Evolutionary conservation across 2,797 vertebrate species (phyloP), one percentile per base, ranked within the genome.

Genomic region (Acanthis flammea): DNA sequence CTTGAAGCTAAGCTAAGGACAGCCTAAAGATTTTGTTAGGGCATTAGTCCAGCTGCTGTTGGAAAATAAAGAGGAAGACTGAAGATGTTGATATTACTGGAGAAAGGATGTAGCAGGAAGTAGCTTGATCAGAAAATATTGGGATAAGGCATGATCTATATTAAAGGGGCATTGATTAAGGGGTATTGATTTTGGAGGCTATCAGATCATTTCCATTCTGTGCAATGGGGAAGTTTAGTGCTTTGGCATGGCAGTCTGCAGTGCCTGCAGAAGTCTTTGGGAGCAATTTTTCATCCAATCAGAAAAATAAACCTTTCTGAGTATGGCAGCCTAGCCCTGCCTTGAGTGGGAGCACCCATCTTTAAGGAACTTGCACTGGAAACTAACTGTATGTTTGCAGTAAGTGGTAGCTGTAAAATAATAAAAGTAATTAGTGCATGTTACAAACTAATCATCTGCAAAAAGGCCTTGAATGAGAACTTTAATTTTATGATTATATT

Each of bases 401-500:
- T 57, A 65, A 62, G 16, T 2, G 2, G 19, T 63, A n/a, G 17
- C 75, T 62, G 41, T 81, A 67, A 95, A 93, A 81, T 90, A 95
- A 86, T 71, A 78, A 86, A 95, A 81, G 10, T 58, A 89, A 89
- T 93, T 88, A 78, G 47, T 45, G 66, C 35, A 50, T 58, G 9
- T 76, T 76, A 76, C 48, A 35, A 83, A 60, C 44, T 55, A 90
- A 92, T 92, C 9, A 94, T 70, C 67, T 80, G 54, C 60, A 75
- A 85, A 88, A 95, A 60, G 13, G 53, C 17, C 27, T 85, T 84
- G 79, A 88, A 90, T 73, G 41, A 31, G 24, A 83, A 51, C 30
- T 95, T 81, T 24, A 73, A 84, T 86, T 92, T 90, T 81, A 90
- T 85, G 9, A 50, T 67, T 83, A 44, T 89, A 41, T 90, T 93